Conservation (phyloP, 2,888 invertebrate genomes). For the Bembecia ichneumoniformis region DNA sequence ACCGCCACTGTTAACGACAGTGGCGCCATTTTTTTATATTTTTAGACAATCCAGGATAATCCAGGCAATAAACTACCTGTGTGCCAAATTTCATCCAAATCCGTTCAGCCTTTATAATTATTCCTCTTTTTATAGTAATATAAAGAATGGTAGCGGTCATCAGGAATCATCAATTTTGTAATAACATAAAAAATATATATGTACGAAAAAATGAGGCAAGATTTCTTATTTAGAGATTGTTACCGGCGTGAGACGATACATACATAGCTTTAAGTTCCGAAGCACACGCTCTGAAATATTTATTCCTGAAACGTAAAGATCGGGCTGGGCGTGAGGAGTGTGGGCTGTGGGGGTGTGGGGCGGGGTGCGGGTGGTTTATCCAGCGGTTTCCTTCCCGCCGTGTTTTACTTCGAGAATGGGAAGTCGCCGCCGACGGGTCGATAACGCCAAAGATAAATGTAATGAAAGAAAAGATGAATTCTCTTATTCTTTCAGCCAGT, state of each 20-base stretch:
- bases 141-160: too few relatives aligned
- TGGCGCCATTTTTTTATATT: too few relatives aligned
- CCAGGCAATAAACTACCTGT: too few relatives aligned
- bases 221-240: conserved; percentile 65
- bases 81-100: too few relatives aligned
- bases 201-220: not conserved
- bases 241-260: conserved; percentile 53
- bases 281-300: conserved; percentile 73
- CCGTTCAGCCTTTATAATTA: too few relatives aligned
- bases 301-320: conserved; percentile 73
- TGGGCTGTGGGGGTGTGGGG: conserved; percentile 20
- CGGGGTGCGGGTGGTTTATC: conserved; percentile 55
- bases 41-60: too few relatives aligned
- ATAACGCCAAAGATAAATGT: conserved; percentile 63
- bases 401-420: conserved; percentile 73
- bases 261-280: conserved; percentile 71
- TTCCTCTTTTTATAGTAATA: too few relatives aligned
- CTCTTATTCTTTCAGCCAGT: not conserved
- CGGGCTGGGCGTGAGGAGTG: conserved; percentile 28
- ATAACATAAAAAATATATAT: too few relatives aligned
- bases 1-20: too few relatives aligned
- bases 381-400: conserved; percentile 72
- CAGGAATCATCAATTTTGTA: too few relatives aligned
- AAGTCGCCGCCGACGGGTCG: conserved; percentile 71
- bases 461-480: conserved; percentile 24